A percentile compares a stretch with the other conserved stretches of the same genome.
Conservation (phyloP, 2,888 invertebrate species). For the Coenonympha glycerion region DNA sequence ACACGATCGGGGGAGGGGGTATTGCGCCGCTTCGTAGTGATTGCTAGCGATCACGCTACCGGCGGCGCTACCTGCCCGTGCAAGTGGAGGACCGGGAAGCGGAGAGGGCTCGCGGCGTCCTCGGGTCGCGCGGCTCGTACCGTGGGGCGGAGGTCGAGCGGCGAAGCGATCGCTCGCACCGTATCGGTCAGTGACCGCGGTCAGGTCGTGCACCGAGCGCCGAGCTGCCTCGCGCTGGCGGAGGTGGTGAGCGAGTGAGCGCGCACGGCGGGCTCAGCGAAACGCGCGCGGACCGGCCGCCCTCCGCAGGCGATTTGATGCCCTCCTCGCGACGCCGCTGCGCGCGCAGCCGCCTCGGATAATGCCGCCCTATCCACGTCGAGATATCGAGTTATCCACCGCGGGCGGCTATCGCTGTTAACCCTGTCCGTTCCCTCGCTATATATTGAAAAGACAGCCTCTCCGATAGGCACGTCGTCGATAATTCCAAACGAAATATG, state of each 20-base stretch:
- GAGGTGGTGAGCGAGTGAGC: conserved; percentile 52
- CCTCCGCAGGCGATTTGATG: conserved; percentile 71
- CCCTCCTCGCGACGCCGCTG: conserved; percentile 69
- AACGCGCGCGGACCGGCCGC: conserved; percentile 67
- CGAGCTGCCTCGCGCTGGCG: conserved; percentile 53
- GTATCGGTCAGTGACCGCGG: conserved; percentile 67
- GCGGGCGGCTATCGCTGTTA: conserved; percentile 53
- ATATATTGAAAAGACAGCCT: conserved; percentile 31
- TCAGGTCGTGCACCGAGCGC: conserved; percentile 43
- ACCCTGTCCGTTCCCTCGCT: conserved; percentile 46
- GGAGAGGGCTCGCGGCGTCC: conserved; percentile 25
- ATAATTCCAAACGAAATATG: conserved; percentile 3
- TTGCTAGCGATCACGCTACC: conserved; percentile 63
- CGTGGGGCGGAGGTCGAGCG: conserved; percentile 38
- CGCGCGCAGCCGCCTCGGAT: conserved; percentile 67
- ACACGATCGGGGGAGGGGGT: conserved; percentile 43
- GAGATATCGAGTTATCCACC: conserved; percentile 70
- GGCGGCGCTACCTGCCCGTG: conserved; percentile 49
- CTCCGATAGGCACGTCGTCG: neutral
- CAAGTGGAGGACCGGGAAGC: conserved; percentile 27
- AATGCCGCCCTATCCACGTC: conserved; percentile 70
- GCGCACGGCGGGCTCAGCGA: conserved; percentile 34
- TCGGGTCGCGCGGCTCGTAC: conserved; percentile 35
- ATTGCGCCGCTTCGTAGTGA: conserved; percentile 53
- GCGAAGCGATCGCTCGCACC: conserved; percentile 29